These are phyloP conservation scores for Amniataba percoides DNA, from an alignment of 2,797 vertebrate genomes.

Conservation along the genomic window DNA sequence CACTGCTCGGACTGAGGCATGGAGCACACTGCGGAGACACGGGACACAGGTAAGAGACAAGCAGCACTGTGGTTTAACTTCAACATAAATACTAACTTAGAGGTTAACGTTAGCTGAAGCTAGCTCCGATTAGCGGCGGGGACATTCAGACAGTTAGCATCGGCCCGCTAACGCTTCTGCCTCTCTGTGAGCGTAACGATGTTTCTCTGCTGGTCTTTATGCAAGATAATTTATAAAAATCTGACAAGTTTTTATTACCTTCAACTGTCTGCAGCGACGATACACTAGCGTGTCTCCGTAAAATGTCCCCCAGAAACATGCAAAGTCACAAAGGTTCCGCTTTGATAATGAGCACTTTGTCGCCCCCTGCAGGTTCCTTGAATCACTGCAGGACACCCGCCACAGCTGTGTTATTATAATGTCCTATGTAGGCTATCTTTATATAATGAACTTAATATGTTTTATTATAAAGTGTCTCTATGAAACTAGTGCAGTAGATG, in stretches of 20 bases:
- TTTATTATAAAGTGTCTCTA: no score
- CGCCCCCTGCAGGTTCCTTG: slow-evolving; percentile 32
- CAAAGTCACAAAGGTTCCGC: slow-evolving; percentile 51
- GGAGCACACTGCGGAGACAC: not conserved
- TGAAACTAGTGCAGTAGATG: no score
- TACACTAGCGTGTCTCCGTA: slow-evolving; percentile 39
- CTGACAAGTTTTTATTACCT: slow-evolving; percentile 55
- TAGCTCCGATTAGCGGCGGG: not conserved
- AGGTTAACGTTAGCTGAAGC: slow-evolving; percentile 41
- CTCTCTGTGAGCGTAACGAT: fast-evolving
- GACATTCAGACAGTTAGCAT: not conserved
- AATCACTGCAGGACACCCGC: not conserved
- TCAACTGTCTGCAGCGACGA: slow-evolving; percentile 21
- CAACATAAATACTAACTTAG: not conserved
- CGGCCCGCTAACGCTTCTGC: not conserved
- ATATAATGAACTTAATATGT: no score
- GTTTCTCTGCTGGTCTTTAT: not conserved
- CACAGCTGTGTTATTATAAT: no score
- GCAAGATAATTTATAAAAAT: fast-evolving
- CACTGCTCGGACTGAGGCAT: not conserved
- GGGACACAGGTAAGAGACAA: no score
- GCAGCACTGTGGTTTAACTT: fast-evolving
- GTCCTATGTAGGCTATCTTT: no score
- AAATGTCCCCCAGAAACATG: slow-evolving; percentile 46
- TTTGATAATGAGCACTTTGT: not conserved